Evolutionary conservation across 1,140 invertebrate genomes (phyloP), one percentile per base, ranked within the genome.

Genomic region (Belonocnema kinseyi): DNA sequence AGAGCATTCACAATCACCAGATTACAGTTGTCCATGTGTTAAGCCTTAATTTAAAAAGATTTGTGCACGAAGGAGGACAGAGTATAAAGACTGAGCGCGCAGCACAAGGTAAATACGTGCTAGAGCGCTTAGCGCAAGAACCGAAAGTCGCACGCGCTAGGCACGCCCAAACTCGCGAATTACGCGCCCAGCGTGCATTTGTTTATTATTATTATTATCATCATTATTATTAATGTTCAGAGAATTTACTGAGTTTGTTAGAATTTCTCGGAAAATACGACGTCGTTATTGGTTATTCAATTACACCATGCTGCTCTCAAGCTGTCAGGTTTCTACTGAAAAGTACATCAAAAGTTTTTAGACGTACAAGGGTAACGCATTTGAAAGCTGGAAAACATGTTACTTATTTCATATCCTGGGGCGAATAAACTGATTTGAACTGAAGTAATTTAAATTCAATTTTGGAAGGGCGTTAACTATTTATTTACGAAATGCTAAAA

Each of bases 251-350:
- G 40, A 66, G 61, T 14, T 40, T 40, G 12, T n/a, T 14, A 66
- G 14, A 40, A 14, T 40, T 66, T 14, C 33, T 40, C 21, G 13
- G 61, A 40, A 66, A 66, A 66, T 40, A 66, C 40, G 40, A 10
- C 40, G 61, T 66, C n/a, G 40, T 66, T 66, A 66, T 66, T 66
- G 61, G 61, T 66, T 66, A 66, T 66, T n/a, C 61, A 66, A 16
- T 66, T 66, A 66, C 33, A 40, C 26, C 40, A 16, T 16, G 33
- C n/a, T 66, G 26, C 61, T 66, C 26, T 66, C 12, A 66, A 33
- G n/a, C 26, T 66, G 61, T 66, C 26, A 66, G 61, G 61, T 66
- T 66, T 66, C 14, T 33, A 66, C 26, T 40, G 61, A 40, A 66
- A 40, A 66, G 61, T 13, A 33, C 12, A 66, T 66, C 61, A 66